These are phyloP conservation scores for Hydrotaea cyrtoneurina DNA, from an alignment of 2,888 invertebrate species.

Conservation along the genomic window DNA sequence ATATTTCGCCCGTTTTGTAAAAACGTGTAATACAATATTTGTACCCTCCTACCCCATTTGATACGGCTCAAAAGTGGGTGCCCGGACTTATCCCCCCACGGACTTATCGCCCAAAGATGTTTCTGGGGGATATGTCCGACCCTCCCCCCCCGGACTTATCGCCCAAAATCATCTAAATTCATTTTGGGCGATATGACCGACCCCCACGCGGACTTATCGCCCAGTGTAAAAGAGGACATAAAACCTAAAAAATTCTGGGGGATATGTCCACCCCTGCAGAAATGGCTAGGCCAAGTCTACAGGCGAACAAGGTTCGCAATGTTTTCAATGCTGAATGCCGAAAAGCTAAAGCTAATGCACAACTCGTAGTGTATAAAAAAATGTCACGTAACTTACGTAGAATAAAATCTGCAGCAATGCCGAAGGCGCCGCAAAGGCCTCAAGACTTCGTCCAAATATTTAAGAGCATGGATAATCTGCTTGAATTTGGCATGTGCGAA, in stretches of 20 bases:
- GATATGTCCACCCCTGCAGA: background rate
- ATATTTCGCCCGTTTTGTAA: no score
- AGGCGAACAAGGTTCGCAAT: background rate
- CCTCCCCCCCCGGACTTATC: no score
- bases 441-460: background rate
- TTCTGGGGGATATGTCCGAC: no score
- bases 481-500: background rate
- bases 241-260: background rate
- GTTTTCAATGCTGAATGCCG: slow-evolving; percentile 4
- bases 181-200: no score
- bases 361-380: background rate
- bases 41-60: no score
- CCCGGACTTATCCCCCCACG: no score
- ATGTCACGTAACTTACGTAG: background rate
- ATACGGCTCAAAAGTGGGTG: no score
- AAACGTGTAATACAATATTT: no score
- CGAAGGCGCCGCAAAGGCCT: background rate
- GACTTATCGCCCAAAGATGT: no score
- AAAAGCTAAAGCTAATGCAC: no score
- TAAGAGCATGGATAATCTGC: background rate
- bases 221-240: background rate
- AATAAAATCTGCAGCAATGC: background rate
- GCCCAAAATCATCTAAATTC: no score
- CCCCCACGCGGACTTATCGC: no score
- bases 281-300: background rate